phyloP scores from a whole-genome alignment of 2,797 vertebrate genomes.

The Catharus ustulatus region DNA sequence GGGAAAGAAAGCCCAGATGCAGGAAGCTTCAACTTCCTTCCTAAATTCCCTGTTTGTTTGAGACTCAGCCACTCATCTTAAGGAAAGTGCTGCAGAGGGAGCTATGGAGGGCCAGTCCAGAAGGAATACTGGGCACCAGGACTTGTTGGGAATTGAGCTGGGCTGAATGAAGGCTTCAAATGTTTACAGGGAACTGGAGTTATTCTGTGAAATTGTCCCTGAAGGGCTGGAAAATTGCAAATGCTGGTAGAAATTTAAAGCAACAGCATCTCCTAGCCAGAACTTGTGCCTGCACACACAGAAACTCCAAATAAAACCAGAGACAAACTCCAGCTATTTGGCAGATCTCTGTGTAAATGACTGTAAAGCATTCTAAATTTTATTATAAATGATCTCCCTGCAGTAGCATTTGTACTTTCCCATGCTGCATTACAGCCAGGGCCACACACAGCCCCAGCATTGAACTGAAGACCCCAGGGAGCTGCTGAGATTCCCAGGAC shows the following conservation, averaged over 20 bases:
- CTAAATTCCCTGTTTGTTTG: neutral
- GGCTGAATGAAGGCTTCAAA: neutral
- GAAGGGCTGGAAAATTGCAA: neutral
- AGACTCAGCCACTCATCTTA: neutral
- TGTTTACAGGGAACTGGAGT: neutral
- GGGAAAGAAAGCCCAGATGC: neutral
- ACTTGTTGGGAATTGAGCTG: neutral
- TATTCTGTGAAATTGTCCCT: neutral
- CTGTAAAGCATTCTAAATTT: neutral
- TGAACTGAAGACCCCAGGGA: neutral
- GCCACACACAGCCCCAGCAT: neutral
- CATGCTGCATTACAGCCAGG: neutral
- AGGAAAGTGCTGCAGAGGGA: neutral
- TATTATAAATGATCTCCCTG: neutral
- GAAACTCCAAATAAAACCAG: neutral
- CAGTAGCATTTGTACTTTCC: neutral
- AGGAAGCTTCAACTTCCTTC: neutral
- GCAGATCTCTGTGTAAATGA: neutral
- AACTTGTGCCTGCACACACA: neutral
- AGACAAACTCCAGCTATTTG: neutral
- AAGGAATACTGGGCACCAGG: neutral
- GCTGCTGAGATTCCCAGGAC: neutral
- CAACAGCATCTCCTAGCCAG: neutral
- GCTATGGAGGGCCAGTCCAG: fast-evolving
- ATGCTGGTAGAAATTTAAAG: neutral